Percentiles rank a stretch among this genome's conserved stretches.
Evolutionary conservation across 2,797 vertebrate genomes (phyloP).

Genomic region (Takifugu ocellatus): DNA sequence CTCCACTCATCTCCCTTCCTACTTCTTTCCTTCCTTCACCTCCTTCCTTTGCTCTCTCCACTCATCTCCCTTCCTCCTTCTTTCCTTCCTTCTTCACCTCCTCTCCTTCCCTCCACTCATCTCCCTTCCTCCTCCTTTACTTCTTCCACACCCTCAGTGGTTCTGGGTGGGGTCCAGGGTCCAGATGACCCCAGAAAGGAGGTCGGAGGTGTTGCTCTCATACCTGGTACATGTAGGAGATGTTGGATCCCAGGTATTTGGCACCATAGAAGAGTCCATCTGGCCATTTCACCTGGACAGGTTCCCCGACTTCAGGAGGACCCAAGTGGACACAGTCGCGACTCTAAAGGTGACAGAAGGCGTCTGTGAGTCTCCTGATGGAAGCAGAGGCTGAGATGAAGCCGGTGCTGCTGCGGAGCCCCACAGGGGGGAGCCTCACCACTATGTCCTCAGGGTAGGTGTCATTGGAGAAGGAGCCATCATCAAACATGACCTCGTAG

Average conservation of each 20-base stretch:
- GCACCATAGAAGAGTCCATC: conserved; percentile 94
- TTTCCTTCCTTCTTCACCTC: not conserved
- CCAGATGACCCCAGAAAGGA: conserved; percentile 15
- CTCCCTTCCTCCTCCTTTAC: conserved; percentile 9
- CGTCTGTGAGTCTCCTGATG: no score
- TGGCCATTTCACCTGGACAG: conserved; percentile 95
- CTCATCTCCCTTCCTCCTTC: conserved; percentile 7
- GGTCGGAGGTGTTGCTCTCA: conserved; percentile 18
- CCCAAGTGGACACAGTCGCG: conserved; percentile 89
- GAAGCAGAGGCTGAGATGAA: no score
- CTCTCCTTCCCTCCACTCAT: not conserved
- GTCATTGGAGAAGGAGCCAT: conserved; percentile 94
- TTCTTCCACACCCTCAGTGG: conserved; percentile 5
- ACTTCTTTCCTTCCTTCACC: no score
- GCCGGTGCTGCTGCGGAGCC: conserved; percentile 3
- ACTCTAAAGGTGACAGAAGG: conserved; percentile 76
- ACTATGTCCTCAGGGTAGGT: conserved; percentile 97
- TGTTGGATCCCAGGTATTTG: conserved; percentile 90
- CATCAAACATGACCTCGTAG: conserved; percentile 96
- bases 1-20: no score
- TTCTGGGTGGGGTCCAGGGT: conserved; percentile 9
- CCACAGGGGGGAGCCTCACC: conserved; percentile 74
- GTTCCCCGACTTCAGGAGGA: conserved; percentile 89
- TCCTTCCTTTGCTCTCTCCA: no score
- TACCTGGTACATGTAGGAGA: conserved; percentile 93